Conservation (phyloP, 2,888 invertebrate genomes). For the Stenoptilia bipunctidactyla region DNA sequence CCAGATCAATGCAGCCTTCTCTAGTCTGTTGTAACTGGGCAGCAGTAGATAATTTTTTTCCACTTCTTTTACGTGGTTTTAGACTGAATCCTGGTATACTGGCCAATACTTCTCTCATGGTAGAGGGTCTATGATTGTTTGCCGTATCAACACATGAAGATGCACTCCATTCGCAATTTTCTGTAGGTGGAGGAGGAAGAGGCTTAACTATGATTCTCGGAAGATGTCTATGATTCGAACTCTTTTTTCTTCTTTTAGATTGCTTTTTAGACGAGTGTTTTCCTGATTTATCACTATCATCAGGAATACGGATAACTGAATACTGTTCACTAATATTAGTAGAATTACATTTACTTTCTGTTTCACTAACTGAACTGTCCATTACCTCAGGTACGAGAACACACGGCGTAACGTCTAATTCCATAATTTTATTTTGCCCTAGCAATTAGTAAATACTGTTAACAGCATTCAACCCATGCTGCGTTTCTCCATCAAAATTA, state of each 20-base stretch:
- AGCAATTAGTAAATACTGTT: slow-evolving; percentile 37
- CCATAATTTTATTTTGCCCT: slow-evolving; percentile 28
- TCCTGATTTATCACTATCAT: slow-evolving; percentile 72
- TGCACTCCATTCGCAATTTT: slow-evolving; percentile 59
- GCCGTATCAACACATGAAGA: slow-evolving; percentile 35
- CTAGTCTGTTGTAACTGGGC: slow-evolving; percentile 93
- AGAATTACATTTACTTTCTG: slow-evolving; percentile 47
- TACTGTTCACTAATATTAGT: slow-evolving; percentile 54
- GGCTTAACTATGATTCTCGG: slow-evolving; percentile 88
- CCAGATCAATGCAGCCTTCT: slow-evolving; percentile 94
- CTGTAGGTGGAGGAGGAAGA: slow-evolving; percentile 74
- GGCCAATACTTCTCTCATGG: slow-evolving; percentile 89
- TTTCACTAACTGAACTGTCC: slow-evolving; percentile 51
- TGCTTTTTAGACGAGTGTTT: slow-evolving; percentile 82
- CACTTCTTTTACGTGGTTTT: slow-evolving; percentile 82
- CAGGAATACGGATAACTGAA: slow-evolving; percentile 57
- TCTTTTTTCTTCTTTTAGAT: slow-evolving; percentile 83
- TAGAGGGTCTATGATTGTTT: slow-evolving; percentile 70
- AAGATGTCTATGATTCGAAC: slow-evolving; percentile 77
- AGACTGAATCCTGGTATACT: slow-evolving; percentile 91
- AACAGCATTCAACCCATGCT: slow-evolving; percentile 61
- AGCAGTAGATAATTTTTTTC: slow-evolving; percentile 89
- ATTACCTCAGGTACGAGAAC: slow-evolving; percentile 37
- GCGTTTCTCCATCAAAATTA: no score
- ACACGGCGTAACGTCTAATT: slow-evolving; percentile 47